These are phyloP conservation scores for Steromphala cineraria DNA, from an alignment of 2,888 invertebrate species.

Conservation along the genomic window DNA sequence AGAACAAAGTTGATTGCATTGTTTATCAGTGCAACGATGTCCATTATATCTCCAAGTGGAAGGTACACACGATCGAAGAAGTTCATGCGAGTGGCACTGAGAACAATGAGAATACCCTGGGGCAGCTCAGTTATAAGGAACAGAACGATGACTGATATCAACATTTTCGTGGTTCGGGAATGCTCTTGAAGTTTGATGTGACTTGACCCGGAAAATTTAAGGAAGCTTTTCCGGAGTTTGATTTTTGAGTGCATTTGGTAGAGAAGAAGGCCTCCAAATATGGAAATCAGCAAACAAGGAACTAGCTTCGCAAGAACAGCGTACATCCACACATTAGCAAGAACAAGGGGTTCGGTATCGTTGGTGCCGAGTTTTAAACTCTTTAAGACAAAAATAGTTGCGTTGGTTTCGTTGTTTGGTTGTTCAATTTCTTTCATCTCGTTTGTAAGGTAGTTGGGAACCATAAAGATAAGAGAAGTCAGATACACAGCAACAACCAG, in stretches of 20 bases:
- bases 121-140: slow-evolving; percentile 93
- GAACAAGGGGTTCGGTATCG: slow-evolving; percentile 55
- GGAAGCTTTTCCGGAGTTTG: slow-evolving; percentile 57
- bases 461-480: slow-evolving; percentile 89
- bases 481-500: slow-evolving; percentile 88
- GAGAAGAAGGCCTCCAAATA: slow-evolving; percentile 77
- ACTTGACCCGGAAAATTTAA: slow-evolving; percentile 62
- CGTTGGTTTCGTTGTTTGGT: slow-evolving; percentile 36
- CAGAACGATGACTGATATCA: slow-evolving; percentile 88
- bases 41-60: slow-evolving; percentile 85
- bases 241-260: slow-evolving; percentile 64
- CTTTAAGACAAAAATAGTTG: slow-evolving; percentile 54
- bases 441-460: slow-evolving; percentile 89
- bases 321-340: slow-evolving; percentile 89
- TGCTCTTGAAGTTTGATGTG: slow-evolving; percentile 62
- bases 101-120: slow-evolving; percentile 84
- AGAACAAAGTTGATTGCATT: slow-evolving; percentile 94
- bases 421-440: slow-evolving; percentile 51
- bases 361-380: slow-evolving; percentile 55
- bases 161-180: slow-evolving; percentile 90
- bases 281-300: slow-evolving; percentile 90
- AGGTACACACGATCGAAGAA: slow-evolving; percentile 81
- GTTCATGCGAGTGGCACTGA: slow-evolving; percentile 83
- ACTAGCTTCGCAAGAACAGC: slow-evolving; percentile 93
- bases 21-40: slow-evolving; percentile 91